Evolutionary conservation across 2,888 invertebrate genomes (phyloP).

Genomic region (Agonum fuliginosum): DNA sequence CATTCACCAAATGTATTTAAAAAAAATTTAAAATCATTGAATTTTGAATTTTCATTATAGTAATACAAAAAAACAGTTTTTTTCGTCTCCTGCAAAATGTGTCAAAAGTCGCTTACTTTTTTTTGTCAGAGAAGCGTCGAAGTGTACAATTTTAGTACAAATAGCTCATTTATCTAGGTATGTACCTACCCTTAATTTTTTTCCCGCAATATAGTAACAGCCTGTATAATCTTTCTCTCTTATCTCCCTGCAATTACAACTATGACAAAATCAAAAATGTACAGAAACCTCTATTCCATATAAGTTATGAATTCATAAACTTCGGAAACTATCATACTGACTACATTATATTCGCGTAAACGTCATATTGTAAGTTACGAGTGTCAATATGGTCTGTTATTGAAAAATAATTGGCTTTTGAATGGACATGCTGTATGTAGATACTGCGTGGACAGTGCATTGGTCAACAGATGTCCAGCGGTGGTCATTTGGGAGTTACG

Average conservation of each 20-base stretch:
- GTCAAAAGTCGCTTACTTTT: too few relatives aligned
- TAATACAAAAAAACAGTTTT: too few relatives aligned
- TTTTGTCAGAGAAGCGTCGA: too few relatives aligned
- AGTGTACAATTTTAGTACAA: too few relatives aligned
- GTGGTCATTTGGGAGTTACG: constrained; percentile 24
- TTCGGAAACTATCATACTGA: constrained; percentile 67
- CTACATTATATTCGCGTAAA: constrained; percentile 64
- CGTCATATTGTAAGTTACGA: constrained; percentile 65
- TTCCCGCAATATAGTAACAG: too few relatives aligned
- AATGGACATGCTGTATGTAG: background rate
- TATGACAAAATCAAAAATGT: constrained; percentile 45
- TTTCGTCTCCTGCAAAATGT: too few relatives aligned
- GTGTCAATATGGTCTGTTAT: constrained; percentile 70
- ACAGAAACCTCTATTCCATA: background rate
- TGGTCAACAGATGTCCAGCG: constrained; percentile 30
- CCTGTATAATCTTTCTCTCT: too few relatives aligned
- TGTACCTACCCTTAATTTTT: too few relatives aligned
- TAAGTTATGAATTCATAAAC: constrained; percentile 69
- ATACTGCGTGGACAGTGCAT: background rate
- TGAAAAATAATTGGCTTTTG: constrained; percentile 65
- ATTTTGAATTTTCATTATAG: too few relatives aligned
- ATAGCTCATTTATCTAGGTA: too few relatives aligned
- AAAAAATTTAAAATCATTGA: too few relatives aligned
- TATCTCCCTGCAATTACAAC: constrained; percentile 39
- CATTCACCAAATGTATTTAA: too few relatives aligned